Conservation (phyloP, 2,113 vertebrate species). For the Pedionomus torquatus region DNA sequence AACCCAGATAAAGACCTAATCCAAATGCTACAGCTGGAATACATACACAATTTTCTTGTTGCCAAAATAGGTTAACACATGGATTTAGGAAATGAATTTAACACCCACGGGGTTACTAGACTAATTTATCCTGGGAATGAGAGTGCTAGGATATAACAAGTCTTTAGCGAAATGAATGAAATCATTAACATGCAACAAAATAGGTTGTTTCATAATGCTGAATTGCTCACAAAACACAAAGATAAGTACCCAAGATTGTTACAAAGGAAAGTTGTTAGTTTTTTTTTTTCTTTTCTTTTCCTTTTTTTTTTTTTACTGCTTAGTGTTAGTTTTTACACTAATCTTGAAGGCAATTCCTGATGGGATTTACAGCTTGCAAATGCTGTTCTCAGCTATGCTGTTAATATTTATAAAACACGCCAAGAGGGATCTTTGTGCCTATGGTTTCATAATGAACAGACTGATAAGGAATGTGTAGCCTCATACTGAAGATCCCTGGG, state of each 20-base stretch:
- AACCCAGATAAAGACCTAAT: neutral
- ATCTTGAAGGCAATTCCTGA: neutral
- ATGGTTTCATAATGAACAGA: neutral
- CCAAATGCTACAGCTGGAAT: neutral
- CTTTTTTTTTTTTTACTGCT: slow-evolving; percentile 15
- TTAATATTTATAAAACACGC: slow-evolving; percentile 34
- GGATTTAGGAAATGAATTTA: neutral
- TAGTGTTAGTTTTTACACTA: neutral
- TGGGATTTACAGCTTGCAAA: slow-evolving; percentile 45
- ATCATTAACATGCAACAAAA: neutral
- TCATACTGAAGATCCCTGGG: slow-evolving; percentile 33
- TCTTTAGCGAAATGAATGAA: neutral
- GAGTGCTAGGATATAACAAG: neutral
- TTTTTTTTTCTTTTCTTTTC: too few relatives aligned
- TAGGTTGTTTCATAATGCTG: neutral
- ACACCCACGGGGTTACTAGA: neutral
- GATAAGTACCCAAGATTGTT: neutral
- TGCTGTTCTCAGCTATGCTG: slow-evolving; percentile 45
- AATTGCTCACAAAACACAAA: neutral
- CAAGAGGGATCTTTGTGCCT: neutral
- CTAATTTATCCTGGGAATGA: neutral
- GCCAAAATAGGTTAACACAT: neutral
- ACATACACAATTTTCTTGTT: neutral
- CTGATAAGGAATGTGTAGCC: slow-evolving; percentile 37
- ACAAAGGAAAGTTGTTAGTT: neutral